Evolutionary conservation across 2,888 invertebrate species (phyloP).

Genomic region (Embidobia sp.): DNA sequence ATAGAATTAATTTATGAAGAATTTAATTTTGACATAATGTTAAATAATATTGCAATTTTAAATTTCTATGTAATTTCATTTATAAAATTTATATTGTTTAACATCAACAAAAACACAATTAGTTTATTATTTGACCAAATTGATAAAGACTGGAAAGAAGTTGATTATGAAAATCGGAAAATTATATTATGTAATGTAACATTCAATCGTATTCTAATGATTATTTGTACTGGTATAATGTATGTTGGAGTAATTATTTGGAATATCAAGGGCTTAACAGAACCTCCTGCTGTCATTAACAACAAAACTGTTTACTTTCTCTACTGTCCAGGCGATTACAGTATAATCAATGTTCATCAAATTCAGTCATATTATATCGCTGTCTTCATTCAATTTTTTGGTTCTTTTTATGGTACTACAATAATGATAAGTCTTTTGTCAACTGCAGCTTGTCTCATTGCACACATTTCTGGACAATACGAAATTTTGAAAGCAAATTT

Average conservation of each 20-base stretch:
- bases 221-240: not conserved
- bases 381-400: not conserved
- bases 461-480: slow-evolving; percentile 21
- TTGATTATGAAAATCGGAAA: slow-evolving; percentile 1
- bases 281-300: not conserved
- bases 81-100: slow-evolving; percentile 21
- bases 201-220: not conserved
- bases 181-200: slow-evolving; percentile 15
- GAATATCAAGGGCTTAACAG: not conserved
- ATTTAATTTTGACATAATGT: too few species aligned
- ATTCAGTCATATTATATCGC: slow-evolving; percentile 5
- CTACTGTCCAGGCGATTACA: slow-evolving; percentile 1
- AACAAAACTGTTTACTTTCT: slow-evolving; percentile 22
- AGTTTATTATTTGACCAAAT: slow-evolving; percentile 17
- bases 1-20: slow-evolving; percentile 1
- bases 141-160: slow-evolving; percentile 20
- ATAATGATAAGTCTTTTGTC: not conserved
- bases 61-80: not conserved
- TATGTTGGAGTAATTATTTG: slow-evolving; percentile 6
- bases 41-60: not conserved
- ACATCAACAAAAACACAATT: not conserved
- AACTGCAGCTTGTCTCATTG: not conserved
- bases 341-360: not conserved
- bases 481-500: not conserved
- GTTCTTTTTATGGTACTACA: not conserved